These are phyloP conservation scores for Drosophila niveifrons DNA, from an alignment of 2,888 invertebrate genomes.

Conservation along the genomic window DNA sequence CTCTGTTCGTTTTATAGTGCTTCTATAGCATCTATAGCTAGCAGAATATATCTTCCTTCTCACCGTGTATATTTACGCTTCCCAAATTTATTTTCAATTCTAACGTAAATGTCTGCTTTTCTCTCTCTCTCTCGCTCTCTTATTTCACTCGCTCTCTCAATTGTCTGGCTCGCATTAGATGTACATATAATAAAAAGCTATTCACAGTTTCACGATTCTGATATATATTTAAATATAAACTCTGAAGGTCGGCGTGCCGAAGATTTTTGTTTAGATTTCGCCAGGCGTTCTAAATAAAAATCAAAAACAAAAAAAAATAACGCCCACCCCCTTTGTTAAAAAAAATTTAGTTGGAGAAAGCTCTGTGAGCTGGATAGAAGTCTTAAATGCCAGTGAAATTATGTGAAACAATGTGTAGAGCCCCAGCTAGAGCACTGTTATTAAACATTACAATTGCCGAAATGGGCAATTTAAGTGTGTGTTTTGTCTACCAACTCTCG, in stretches of 20 bases:
- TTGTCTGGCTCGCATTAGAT: slow-evolving; percentile 32
- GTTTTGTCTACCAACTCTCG: neutral
- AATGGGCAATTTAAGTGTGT: slow-evolving; percentile 65
- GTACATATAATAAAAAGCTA: slow-evolving; percentile 74
- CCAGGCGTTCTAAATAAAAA: slow-evolving; percentile 71
- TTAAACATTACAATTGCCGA: slow-evolving; percentile 59
- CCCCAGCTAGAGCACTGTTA: slow-evolving; percentile 69
- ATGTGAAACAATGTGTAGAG: slow-evolving; percentile 55
- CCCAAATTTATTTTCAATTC: slow-evolving; percentile 75
- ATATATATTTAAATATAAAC: slow-evolving; percentile 68
- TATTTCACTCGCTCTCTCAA: slow-evolving; percentile 33
- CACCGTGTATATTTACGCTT: slow-evolving; percentile 71
- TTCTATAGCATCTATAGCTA: slow-evolving; percentile 54
- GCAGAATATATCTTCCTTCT: slow-evolving; percentile 63
- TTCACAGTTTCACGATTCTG: slow-evolving; percentile 73
- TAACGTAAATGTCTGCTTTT: slow-evolving; percentile 41
- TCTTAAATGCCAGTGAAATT: slow-evolving; percentile 65
- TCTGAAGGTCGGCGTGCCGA: slow-evolving; percentile 74
- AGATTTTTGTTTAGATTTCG: slow-evolving; percentile 78
- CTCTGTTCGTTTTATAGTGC: slow-evolving; percentile 50
- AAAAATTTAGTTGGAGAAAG: slow-evolving; percentile 58
- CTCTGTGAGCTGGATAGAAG: slow-evolving; percentile 42
- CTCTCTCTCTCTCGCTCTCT: slow-evolving; percentile 14
- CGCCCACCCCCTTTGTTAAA: slow-evolving; percentile 14
- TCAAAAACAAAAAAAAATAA: slow-evolving; percentile 5